A percentile compares a stretch with the other conserved stretches of the same genome.
phyloP scores from a whole-genome alignment of 2,113 vertebrate species.

The Serilophus lunatus region DNA sequence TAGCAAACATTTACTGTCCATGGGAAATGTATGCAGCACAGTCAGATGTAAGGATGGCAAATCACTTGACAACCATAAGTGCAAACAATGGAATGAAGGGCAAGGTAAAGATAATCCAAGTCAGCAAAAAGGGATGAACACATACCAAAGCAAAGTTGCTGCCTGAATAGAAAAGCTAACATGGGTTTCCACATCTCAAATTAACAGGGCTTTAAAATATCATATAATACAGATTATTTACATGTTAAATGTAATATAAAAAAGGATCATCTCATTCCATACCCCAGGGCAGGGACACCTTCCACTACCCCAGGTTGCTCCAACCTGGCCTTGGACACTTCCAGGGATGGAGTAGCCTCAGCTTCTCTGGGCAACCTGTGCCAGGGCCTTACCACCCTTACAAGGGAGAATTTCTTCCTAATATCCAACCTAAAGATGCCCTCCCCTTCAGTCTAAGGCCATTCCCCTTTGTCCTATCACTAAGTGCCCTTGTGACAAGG shows the following conservation, averaged over 20 bases:
- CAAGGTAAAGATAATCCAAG: neutral
- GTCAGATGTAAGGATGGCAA: neutral
- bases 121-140: neutral
- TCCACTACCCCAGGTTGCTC: accelerated
- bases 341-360: neutral
- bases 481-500: neutral
- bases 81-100: neutral
- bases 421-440: neutral
- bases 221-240: neutral
- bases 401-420: neutral
- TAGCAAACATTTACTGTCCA: neutral
- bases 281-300: neutral
- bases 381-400: accelerated
- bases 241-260: neutral
- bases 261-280: accelerated
- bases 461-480: neutral
- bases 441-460: neutral
- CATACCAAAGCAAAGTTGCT: neutral
- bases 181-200: neutral
- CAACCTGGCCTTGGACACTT: accelerated
- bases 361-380: neutral
- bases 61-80: neutral
- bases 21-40: neutral
- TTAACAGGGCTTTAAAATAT: neutral
- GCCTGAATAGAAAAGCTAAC: neutral